Evolutionary conservation across 2,113 vertebrate species (phyloP), one percentile per base, ranked within the genome.

Genomic region (Ariopsis seemanni): DNA sequence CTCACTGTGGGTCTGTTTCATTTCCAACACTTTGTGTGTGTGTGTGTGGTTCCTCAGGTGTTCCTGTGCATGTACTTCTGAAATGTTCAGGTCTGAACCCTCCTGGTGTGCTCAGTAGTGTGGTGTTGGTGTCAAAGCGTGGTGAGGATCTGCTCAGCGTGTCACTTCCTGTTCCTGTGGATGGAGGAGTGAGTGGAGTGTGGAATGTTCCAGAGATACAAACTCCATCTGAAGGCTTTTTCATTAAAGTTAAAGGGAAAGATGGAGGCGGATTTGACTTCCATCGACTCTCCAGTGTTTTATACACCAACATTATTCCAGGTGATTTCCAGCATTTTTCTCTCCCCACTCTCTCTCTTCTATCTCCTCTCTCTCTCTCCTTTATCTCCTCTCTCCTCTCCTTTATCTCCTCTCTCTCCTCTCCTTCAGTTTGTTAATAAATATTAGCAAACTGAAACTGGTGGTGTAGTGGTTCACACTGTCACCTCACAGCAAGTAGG

Each of bases 231-330:
- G 96, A 97, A 25, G 97, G 96, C 87, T 99, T 99, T 91, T 97
- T 97, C 87, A 94, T 99, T 91, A 97, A 96, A 92, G 95, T 96
- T 85, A 97, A 93, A 6, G 98, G 98, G 1, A 92, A 95, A 90
- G 97, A 99, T 0, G 90, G 90, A 2, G 94, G 95, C 17, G 97
- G 97, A 7, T 95, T 97, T 89, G 91, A 92, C 57, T 94, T 99
- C 91, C 97, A 98, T 89, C 96, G 98, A n/a, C 94, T 98, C 89
- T 99, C 98, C 0, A 96, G 96, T 18, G 96, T 99, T 88, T 96
- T 97, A 77, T 99, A 98, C 94, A 97, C 93, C 78, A 97, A 96
- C n/a, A 92, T 97, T n/a, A 90, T 96, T 86, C 96, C 97, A 2
- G 95, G 98, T 96, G 90, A 90, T 74, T 52, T 50, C 65, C 18